phyloP scores from a whole-genome alignment of 2,797 vertebrate genomes.

The Micromesistius poutassou region DNA sequence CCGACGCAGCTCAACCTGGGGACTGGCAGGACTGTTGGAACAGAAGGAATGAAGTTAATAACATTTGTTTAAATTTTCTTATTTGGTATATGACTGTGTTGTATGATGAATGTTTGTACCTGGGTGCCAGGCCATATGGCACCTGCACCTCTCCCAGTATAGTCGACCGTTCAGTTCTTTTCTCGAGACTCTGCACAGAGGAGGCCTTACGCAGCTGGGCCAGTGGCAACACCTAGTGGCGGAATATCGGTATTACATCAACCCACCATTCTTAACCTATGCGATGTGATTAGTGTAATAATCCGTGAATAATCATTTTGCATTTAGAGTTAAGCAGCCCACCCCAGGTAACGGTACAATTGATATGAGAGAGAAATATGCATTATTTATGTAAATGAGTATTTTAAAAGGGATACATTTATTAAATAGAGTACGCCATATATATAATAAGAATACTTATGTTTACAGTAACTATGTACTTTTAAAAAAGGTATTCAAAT shows the following conservation, averaged over 20 bases:
- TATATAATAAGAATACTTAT: neutral
- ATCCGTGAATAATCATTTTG: neutral
- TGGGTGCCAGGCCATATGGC: slow-evolving; percentile 64
- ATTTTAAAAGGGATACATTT: neutral
- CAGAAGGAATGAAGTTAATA: neutral
- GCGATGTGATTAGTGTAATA: neutral
- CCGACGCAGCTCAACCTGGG: slow-evolving; percentile 64
- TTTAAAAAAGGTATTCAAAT: neutral
- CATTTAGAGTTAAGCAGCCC: neutral
- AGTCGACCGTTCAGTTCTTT: slow-evolving; percentile 80
- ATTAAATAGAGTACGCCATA: neutral
- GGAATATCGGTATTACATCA: slow-evolving; percentile 42
- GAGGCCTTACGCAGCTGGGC: slow-evolving; percentile 82
- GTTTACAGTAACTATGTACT: neutral
- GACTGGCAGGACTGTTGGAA: slow-evolving; percentile 55
- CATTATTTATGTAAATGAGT: neutral
- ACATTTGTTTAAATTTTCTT: neutral
- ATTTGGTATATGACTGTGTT: neutral
- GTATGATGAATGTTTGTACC: slow-evolving; percentile 61
- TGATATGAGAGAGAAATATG: neutral
- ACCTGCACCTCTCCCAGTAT: slow-evolving; percentile 73
- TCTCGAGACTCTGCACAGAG: slow-evolving; percentile 86
- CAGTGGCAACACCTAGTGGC: slow-evolving; percentile 86
- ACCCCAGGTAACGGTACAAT: neutral
- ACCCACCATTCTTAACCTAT: neutral